These are phyloP conservation scores for Gryllus bimaculatus DNA, from an alignment of 1,140 invertebrate genomes.

Conservation along the genomic window DNA sequence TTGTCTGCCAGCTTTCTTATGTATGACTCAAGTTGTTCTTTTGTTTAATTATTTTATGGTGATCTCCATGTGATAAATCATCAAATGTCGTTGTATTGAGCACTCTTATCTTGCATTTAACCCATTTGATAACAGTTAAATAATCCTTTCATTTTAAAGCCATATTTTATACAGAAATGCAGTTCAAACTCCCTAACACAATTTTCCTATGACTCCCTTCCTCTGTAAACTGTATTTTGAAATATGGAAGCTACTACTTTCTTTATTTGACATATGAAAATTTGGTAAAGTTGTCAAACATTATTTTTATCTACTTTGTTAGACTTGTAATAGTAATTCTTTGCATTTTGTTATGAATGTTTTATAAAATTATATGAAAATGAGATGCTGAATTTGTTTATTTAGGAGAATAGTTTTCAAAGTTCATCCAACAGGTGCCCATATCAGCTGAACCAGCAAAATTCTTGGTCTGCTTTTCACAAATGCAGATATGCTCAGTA, in stretches of 20 bases:
- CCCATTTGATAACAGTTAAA: neutral
- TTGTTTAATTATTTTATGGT: neutral
- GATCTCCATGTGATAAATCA: conserved; percentile 1
- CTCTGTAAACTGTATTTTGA: neutral
- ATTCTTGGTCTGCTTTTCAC: too few species aligned
- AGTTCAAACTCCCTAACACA: neutral
- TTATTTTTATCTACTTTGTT: neutral
- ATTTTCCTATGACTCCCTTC: neutral
- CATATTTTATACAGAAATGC: neutral
- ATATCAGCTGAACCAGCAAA: too few species aligned
- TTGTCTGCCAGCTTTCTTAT: neutral
- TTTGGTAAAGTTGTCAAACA: neutral
- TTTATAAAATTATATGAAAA: conserved; percentile 6
- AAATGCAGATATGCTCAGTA: too few species aligned
- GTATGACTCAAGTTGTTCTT: neutral
- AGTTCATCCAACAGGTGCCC: too few species aligned
- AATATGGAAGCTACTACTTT: neutral
- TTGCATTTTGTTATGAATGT: conserved; percentile 1
- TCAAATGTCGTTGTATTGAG: neutral
- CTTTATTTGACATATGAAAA: neutral
- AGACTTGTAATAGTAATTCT: neutral
- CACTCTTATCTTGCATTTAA: neutral
- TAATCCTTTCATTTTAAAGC: neutral
- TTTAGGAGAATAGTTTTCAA: neutral
- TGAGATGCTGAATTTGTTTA: neutral